These are phyloP conservation scores for Agrenia bidenticulata DNA, from an alignment of 2,888 invertebrate species.

Conservation along the genomic window DNA sequence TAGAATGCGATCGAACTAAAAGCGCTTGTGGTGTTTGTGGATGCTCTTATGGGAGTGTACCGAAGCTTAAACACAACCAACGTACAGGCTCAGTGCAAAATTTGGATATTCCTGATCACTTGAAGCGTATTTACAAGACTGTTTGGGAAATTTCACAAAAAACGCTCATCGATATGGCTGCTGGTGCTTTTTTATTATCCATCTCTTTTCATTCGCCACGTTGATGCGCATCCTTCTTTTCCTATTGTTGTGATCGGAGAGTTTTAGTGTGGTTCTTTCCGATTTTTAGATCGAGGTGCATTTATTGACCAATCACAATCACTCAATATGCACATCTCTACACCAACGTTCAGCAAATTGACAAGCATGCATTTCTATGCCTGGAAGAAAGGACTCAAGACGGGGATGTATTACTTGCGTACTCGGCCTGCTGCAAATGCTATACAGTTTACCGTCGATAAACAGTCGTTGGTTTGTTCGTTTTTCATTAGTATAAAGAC, in stretches of 20 bases:
- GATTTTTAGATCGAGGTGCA: constrained; percentile 95
- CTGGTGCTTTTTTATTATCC: too few relatives aligned
- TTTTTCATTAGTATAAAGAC: too few relatives aligned
- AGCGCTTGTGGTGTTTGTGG: too few relatives aligned
- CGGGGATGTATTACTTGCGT: constrained; percentile 97
- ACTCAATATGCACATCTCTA: constrained; percentile 94
- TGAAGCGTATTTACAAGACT: constrained; percentile 88
- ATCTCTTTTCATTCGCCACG: too few relatives aligned
- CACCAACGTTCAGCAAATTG: constrained; percentile 88
- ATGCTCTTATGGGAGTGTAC: too few relatives aligned
- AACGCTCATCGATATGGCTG: constrained; percentile 91
- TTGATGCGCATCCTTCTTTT: too few relatives aligned
- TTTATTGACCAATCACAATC: constrained; percentile 99
- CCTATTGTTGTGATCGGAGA: too few relatives aligned
- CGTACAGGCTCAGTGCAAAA: constrained; percentile 92
- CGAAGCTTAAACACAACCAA: too few relatives aligned
- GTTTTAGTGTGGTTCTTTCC: too few relatives aligned
- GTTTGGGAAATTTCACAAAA: constrained; percentile 97
- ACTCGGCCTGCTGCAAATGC: constrained; percentile 96
- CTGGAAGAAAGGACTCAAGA: constrained; percentile 95
- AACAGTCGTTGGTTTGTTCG: too few relatives aligned
- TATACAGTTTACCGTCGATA: constrained; percentile 97
- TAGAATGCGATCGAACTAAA: too few relatives aligned
- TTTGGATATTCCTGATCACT: constrained; percentile 78
- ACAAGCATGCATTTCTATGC: constrained; percentile 98